Conservation (phyloP, 2,888 invertebrate genomes). For the Cheilosia vulpina region DNA sequence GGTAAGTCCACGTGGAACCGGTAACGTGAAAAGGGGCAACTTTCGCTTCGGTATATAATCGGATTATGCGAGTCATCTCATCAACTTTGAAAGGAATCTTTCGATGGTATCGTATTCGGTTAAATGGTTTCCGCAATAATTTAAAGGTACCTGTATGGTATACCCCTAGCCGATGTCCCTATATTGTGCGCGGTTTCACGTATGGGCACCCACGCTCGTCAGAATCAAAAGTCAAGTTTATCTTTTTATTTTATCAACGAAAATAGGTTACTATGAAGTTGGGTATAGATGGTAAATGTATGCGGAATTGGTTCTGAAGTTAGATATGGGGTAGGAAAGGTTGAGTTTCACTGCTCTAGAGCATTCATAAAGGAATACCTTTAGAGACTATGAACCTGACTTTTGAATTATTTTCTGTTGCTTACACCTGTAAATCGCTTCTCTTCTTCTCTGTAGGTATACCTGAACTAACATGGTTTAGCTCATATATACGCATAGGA, state of each 20-base stretch:
- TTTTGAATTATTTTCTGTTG: background rate
- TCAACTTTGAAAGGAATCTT: background rate
- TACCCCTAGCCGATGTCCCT: background rate
- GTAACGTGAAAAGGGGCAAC: slow-evolving; percentile 1
- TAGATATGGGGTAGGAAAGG: background rate
- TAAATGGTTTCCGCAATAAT: slow-evolving; percentile 7
- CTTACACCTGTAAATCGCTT: background rate
- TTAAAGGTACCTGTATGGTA: background rate
- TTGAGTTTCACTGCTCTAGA: background rate
- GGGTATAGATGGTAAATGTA: background rate
- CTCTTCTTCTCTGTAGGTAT: background rate
- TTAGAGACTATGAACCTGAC: background rate
- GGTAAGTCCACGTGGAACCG: background rate
- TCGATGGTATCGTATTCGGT: background rate
- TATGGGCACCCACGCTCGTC: background rate
- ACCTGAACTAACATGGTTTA: background rate
- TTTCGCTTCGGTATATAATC: background rate
- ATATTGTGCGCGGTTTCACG: background rate
- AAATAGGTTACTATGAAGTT: background rate
- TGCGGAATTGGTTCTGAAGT: background rate
- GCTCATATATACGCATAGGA: background rate
- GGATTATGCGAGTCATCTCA: slow-evolving; percentile 2
- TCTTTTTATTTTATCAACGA: slow-evolving; percentile 1
- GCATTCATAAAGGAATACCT: background rate
- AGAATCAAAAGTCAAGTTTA: background rate